A percentile compares a stretch with the other conserved stretches of the same genome.
Conservation (phyloP, 2,888 invertebrate genomes). For the Tryphoninae sp. region DNA sequence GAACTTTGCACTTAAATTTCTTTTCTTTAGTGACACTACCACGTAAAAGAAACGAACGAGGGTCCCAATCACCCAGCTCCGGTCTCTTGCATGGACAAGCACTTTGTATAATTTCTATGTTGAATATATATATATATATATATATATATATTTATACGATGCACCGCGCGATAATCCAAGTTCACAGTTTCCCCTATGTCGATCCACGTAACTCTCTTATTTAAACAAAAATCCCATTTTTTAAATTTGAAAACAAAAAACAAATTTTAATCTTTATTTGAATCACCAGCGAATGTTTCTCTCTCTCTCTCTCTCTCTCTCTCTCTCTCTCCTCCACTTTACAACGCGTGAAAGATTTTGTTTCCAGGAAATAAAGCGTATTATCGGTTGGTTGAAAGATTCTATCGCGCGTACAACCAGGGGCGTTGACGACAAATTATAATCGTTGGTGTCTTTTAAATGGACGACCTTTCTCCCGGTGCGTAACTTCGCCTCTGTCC, state of each 20-base stretch:
- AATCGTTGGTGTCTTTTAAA: slow-evolving; percentile 36
- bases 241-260: slow-evolving; percentile 20
- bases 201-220: slow-evolving; percentile 1
- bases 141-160: slow-evolving; percentile 2
- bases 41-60: slow-evolving; percentile 34
- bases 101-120: slow-evolving; percentile 35
- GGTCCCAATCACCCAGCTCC: slow-evolving; percentile 37
- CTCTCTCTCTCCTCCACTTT: not conserved
- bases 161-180: slow-evolving; percentile 32
- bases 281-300: slow-evolving; percentile 1
- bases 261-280: not conserved
- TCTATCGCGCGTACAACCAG: slow-evolving; percentile 32
- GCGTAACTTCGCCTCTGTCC: slow-evolving; percentile 77
- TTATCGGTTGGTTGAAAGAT: not conserved
- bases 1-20: slow-evolving; percentile 48
- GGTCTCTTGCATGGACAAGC: slow-evolving; percentile 46
- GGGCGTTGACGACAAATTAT: slow-evolving; percentile 28
- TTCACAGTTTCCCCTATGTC: slow-evolving; percentile 43
- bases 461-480: slow-evolving; percentile 72
- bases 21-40: slow-evolving; percentile 35
- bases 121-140: not conserved
- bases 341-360: not conserved
- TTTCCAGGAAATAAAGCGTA: not conserved
- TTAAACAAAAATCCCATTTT: slow-evolving; percentile 14
- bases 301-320: too few species aligned